Percentiles rank a stretch among this genome's conserved stretches.
These are phyloP conservation scores for Dendrolimus houi DNA, from an alignment of 2,888 invertebrate species.

Conservation along the genomic window DNA sequence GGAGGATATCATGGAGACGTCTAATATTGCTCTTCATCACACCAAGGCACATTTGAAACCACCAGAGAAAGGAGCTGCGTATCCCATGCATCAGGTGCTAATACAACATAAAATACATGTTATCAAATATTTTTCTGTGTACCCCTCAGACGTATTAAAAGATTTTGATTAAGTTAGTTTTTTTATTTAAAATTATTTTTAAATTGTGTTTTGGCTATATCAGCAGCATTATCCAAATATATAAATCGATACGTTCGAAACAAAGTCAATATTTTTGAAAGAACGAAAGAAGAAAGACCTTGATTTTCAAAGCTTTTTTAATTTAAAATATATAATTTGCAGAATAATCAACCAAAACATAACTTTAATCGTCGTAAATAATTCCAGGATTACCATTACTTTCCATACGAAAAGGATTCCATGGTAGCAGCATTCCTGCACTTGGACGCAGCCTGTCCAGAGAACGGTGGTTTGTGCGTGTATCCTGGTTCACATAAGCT, in stretches of 20 bases:
- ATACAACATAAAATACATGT: background rate
- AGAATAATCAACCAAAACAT: too few species aligned
- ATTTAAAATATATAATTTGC: too few species aligned
- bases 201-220: too few species aligned
- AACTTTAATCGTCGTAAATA: too few species aligned
- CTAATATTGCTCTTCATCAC: constrained; percentile 76
- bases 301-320: too few species aligned
- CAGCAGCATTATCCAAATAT: too few species aligned
- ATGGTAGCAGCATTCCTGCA: constrained; percentile 77
- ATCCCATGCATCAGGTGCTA: constrained; percentile 75
- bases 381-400: constrained; percentile 76
- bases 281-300: too few species aligned
- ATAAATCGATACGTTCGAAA: too few species aligned
- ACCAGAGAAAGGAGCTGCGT: constrained; percentile 75
- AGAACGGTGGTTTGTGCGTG: constrained; percentile 76
- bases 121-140: background rate
- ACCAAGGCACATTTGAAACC: constrained; percentile 78
- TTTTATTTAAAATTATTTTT: too few species aligned
- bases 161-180: too few species aligned
- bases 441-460: constrained; percentile 71
- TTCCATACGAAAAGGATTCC: constrained; percentile 74
- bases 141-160: too few species aligned
- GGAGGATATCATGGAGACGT: constrained; percentile 70
- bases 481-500: constrained; percentile 77
- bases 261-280: too few species aligned